Conservation (phyloP, 1,140 invertebrate species). For the Venturia canescens region DNA sequence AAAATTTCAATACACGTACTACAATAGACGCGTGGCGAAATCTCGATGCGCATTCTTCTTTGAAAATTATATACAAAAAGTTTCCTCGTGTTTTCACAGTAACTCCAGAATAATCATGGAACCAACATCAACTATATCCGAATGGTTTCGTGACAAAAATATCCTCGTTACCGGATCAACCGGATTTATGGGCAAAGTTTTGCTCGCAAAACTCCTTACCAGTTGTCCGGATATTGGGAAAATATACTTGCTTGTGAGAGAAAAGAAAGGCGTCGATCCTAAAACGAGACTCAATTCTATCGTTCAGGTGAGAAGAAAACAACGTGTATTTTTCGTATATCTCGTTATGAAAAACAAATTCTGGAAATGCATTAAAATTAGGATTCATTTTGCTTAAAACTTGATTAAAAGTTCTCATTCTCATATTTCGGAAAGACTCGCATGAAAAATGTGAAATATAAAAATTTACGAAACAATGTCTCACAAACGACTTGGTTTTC, state of each 20-base stretch:
- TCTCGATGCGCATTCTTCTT: too few species aligned
- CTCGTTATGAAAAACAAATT: too few species aligned
- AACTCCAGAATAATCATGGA: constrained; percentile 38
- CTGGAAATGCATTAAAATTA: too few species aligned
- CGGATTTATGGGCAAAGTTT: constrained; percentile 87
- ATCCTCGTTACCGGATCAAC: constrained; percentile 80
- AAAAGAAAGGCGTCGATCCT: constrained; percentile 80
- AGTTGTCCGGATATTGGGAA: constrained; percentile 82
- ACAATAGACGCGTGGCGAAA: too few species aligned
- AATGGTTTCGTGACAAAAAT: constrained; percentile 79
- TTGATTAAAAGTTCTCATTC: too few species aligned
- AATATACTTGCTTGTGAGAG: constrained; percentile 84
- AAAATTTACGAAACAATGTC: neutral
- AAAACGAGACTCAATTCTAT: constrained; percentile 71
- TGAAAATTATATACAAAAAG: too few species aligned
- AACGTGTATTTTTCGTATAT: too few species aligned
- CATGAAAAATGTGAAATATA: neutral
- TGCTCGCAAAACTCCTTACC: constrained; percentile 86
- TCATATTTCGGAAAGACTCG: too few species aligned
- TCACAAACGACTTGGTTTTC: neutral
- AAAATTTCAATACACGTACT: too few species aligned
- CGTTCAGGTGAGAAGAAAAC: constrained; percentile 69
- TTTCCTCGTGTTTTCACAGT: too few species aligned
- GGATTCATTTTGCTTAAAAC: too few species aligned
- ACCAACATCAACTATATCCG: constrained; percentile 63